Percentiles rank a stretch among this genome's conserved stretches.
Evolutionary conservation across 2,888 invertebrate species (phyloP).

Genomic region (Imbricaverruca yamaguchii): DNA sequence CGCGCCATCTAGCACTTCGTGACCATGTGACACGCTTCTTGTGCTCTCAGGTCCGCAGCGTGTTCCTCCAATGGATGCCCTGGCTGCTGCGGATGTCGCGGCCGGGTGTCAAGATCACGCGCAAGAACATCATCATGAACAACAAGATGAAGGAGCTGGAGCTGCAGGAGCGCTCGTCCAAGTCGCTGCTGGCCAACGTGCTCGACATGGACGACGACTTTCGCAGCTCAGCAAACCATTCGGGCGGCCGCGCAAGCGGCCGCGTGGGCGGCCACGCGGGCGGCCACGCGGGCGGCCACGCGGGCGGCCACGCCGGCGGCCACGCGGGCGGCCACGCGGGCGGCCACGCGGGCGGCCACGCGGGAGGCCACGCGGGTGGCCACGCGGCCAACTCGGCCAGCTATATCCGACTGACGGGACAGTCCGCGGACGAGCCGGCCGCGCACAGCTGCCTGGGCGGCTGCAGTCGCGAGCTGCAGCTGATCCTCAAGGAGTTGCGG

Average conservation of each 20-base stretch:
- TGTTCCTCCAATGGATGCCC: constrained; percentile 95
- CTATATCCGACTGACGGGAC: constrained; percentile 50
- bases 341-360: too few relatives aligned
- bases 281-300: constrained; percentile 19
- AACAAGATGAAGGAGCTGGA: constrained; percentile 76
- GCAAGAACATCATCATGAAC: constrained; percentile 55
- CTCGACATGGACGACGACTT: constrained; percentile 96
- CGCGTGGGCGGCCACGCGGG: too few relatives aligned
- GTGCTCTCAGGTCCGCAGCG: constrained; percentile 61
- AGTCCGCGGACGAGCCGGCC: constrained; percentile 49
- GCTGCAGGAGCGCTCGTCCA: constrained; percentile 83
- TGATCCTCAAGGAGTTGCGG: constrained; percentile 84
- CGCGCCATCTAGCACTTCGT: too few relatives aligned
- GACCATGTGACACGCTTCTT: too few relatives aligned
- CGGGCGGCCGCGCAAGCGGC: too few relatives aligned
- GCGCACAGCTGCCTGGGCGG: constrained; percentile 50
- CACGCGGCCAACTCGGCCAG: neutral
- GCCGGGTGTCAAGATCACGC: constrained; percentile 49
- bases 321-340: too few relatives aligned
- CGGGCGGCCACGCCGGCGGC: too few relatives aligned
- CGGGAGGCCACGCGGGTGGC: constrained; percentile 8
- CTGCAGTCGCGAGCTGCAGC: constrained; percentile 68
- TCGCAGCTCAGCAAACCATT: constrained; percentile 34
- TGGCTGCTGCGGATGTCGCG: constrained; percentile 91
- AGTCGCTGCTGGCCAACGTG: constrained; percentile 91